Conservation (phyloP, 1,140 invertebrate genomes). For the Drosophila nikananu region DNA sequence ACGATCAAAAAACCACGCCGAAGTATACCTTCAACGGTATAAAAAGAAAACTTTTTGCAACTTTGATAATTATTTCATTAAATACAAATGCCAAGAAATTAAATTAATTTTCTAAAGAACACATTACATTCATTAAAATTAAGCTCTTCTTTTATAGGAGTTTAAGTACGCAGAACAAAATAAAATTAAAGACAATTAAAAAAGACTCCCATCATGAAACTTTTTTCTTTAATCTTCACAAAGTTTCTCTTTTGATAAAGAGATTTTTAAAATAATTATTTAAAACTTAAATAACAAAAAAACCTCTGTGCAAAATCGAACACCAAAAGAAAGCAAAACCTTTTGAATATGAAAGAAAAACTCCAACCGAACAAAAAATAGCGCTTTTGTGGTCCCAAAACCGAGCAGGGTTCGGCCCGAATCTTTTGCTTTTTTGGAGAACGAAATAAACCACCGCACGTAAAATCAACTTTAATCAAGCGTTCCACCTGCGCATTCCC, state of each 20-base stretch:
- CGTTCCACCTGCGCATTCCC: conserved; percentile 30
- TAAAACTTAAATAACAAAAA: not conserved
- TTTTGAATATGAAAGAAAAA: conserved; percentile 24
- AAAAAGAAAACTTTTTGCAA: no score
- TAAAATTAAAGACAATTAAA: not conserved
- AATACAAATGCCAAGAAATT: not conserved
- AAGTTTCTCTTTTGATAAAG: not conserved
- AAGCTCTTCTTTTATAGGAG: not conserved
- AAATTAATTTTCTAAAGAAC: not conserved
- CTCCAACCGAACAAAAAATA: not conserved
- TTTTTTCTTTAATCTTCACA: not conserved
- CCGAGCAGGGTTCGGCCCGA: not conserved
- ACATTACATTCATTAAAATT: not conserved
- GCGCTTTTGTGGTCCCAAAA: not conserved
- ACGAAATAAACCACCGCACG: conserved; percentile 23
- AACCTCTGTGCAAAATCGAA: not conserved
- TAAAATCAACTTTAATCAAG: conserved; percentile 49
- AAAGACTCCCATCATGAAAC: not conserved
- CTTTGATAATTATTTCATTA: not conserved
- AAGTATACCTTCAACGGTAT: no score
- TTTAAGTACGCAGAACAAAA: not conserved
- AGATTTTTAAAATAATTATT: conserved; percentile 12
- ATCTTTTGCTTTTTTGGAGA: conserved; percentile 9
- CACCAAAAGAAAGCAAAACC: not conserved
- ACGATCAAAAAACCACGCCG: no score